Evolutionary conservation across 2,888 invertebrate species (phyloP), one percentile per base, ranked within the genome.

Genomic region (Ctenicera cuprea): DNA sequence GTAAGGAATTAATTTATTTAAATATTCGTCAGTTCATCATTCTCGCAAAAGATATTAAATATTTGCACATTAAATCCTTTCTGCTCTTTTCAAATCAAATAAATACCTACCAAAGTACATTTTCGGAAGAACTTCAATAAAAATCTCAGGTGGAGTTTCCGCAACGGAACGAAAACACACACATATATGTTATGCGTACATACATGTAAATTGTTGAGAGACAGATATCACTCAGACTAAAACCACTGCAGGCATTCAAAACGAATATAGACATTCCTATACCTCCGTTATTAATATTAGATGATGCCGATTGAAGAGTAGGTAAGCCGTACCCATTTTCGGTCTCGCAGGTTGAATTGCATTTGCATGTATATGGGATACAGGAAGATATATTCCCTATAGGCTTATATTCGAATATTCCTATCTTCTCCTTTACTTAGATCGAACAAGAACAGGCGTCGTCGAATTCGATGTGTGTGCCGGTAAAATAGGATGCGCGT

Each of bases 281-380:
- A 72, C 74, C 72, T 75, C 66, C 77, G 73, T 80, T 78, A 83
- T 82, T 82, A 83, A 83, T 83, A 83, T 81, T 81, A 79, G 79
- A 81, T 82, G 82, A 82, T 80, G 76, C 76, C 78, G 80, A 81
- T 82, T 80, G 82, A 81, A 79, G 79, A 79, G 78, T 80, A 75
- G 76, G 73, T 76, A 73, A 76, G 78, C 73, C 76, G 70, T 82
- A 82, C 82, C 82, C 83, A 83, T 84, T 84, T 84, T 81, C 80
- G 80, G 81, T 79, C 78, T 79, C 81, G 79, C 81, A 81, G 81
- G 79, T 81, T 80, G 83, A 80, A 85, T 85, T 84, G 85, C 85
- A 86, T 86, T 86, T 85, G 85, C 86, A 86, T 86, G 85, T 85
- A 86, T 84, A 86, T 86, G 81, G 84, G 79, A 81, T 80, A 79